Conservation (phyloP, 2,797 vertebrate genomes). For the Pagetopsis macropterus region DNA sequence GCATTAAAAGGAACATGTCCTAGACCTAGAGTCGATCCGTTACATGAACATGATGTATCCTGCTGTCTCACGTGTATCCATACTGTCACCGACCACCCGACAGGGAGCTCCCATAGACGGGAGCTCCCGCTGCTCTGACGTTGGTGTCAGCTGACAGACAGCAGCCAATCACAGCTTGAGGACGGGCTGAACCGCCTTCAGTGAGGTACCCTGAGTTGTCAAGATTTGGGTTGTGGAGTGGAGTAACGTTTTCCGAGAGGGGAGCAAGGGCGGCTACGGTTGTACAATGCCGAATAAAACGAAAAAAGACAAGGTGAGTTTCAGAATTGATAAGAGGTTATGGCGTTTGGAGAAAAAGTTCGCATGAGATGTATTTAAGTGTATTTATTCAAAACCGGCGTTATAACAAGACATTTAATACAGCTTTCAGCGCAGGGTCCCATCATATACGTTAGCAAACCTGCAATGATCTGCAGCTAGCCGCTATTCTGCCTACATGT, state of each 20-base stretch:
- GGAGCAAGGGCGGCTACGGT: constrained; percentile 74
- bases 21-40: too few relatives aligned
- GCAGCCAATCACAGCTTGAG: constrained; percentile 69
- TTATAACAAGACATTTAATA: constrained; percentile 6
- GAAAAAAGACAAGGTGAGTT: constrained; percentile 87
- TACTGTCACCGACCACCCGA: constrained; percentile 1
- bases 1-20: not conserved
- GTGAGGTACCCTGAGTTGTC: constrained; percentile 68
- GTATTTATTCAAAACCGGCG: not conserved
- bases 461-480: constrained; percentile 55
- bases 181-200: constrained; percentile 55
- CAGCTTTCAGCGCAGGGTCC: constrained; percentile 39
- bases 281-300: constrained; percentile 87
- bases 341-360: not conserved
- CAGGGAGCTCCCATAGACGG: constrained; percentile 42
- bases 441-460: constrained; percentile 61
- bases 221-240: constrained; percentile 67
- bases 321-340: rapidly evolving
- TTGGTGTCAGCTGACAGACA: constrained; percentile 63
- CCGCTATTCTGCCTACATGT: constrained; percentile 47
- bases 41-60: not conserved
- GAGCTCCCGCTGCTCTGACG: constrained; percentile 1
- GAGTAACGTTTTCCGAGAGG: constrained; percentile 53
- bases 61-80: not conserved
- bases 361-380: rapidly evolving